Evolutionary conservation across 1,140 invertebrate species (phyloP), one percentile per base, ranked within the genome.

Genomic region (Zaprionus capensis): DNA sequence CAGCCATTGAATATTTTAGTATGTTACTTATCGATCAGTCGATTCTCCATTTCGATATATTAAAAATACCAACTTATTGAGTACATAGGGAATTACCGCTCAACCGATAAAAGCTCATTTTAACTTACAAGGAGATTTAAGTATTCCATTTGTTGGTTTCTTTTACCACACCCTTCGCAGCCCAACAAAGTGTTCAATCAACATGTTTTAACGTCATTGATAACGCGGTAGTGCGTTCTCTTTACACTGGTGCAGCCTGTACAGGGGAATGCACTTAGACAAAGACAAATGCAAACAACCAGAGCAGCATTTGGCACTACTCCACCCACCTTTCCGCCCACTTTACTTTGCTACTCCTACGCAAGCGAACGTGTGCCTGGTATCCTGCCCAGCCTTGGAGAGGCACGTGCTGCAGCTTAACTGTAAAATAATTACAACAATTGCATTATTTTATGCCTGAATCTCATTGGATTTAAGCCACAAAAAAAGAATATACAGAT

Each of bases 401-500:
- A 51, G 56, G 56, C 84, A 84, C 78, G 84, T 88, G 81, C 84
- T 65, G 58, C 65, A 74, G 71, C 70, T 83, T 58, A 51, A 64
- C 73, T 78, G 41, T 61, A 61, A 83, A 78, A 88, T 81, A 88
- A 84, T 87, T 87, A 87, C 55, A 80, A 71, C 80, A 87, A 87
- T 87, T 87, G 84, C 78, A 87, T 87, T 80, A 84, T 72, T 80
- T 76, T 57, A 72, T 72, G 80, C 44, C 51, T 53, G 51, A 71
- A 81, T 70, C 73, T 78, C 55, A 64, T 63, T 24, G 38, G 51
- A 34, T 5, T 15, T 14, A 24, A 49, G 36, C 12, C 15, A 44
- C 67, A 31, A 31, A 28, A 28, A 17, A 51, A 14, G 24, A 38
- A 14, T 17, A n/a, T 4, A 22, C 28, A 31, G 22, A 17, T 24